Evolutionary conservation across 2,888 invertebrate species (phyloP).

Genomic region (Nineta flava): DNA sequence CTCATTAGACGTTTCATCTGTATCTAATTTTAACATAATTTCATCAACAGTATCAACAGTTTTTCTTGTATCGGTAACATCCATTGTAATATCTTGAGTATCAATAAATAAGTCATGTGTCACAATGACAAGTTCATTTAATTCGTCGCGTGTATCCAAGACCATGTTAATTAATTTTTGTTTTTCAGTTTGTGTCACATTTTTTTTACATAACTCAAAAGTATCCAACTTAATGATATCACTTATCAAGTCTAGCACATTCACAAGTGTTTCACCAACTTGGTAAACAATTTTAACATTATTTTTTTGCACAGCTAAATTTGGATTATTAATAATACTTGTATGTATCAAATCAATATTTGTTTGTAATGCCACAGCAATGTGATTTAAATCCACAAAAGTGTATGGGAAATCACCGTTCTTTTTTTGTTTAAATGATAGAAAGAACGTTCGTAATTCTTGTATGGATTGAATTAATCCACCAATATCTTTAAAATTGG

Average conservation of each 20-base stretch:
- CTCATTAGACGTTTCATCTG: too few species aligned
- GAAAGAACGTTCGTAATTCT: slow-evolving; percentile 3
- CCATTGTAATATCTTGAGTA: not conserved
- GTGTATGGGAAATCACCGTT: not conserved
- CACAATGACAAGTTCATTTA: not conserved
- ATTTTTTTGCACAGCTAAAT: slow-evolving; percentile 4
- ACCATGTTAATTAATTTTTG: not conserved
- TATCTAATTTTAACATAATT: too few species aligned
- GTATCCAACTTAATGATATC: slow-evolving; percentile 5
- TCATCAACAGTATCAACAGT: too few species aligned
- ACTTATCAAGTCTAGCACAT: slow-evolving; percentile 5
- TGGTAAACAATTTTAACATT: slow-evolving; percentile 4
- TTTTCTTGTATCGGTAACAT: too few species aligned
- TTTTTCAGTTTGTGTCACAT: not conserved
- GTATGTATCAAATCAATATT: slow-evolving; percentile 1
- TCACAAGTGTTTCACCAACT: slow-evolving; percentile 4
- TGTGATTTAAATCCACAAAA: not conserved
- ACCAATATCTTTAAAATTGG: not conserved
- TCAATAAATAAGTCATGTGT: slow-evolving; percentile 2
- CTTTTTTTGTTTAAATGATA: slow-evolving; percentile 4
- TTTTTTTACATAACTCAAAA: not conserved
- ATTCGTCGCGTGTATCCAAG: slow-evolving; percentile 1
- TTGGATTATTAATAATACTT: slow-evolving; percentile 1
- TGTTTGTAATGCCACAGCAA: not conserved
- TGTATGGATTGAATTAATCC: slow-evolving; percentile 2